These are phyloP conservation scores for Hypsibius dujardini DNA, from an alignment of 1,140 invertebrate species.

Conservation along the genomic window DNA sequence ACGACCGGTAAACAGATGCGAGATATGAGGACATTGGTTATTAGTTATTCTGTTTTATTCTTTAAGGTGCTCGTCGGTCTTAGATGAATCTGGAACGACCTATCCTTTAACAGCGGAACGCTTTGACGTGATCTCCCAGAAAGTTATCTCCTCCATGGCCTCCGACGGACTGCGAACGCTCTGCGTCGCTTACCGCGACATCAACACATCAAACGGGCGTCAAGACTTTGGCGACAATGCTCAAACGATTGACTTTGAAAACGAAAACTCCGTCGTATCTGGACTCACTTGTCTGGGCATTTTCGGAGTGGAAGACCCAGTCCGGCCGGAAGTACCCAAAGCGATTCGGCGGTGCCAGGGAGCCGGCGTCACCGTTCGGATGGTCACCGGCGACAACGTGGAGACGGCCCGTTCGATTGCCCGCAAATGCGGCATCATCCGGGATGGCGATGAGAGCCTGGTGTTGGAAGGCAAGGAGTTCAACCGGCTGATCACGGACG, in stretches of 20 bases:
- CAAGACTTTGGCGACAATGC: slow-evolving; percentile 31
- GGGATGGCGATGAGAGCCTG: slow-evolving; percentile 25
- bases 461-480: slow-evolving; percentile 22
- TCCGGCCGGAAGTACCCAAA: slow-evolving; percentile 22
- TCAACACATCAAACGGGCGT: background rate
- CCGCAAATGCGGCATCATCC: slow-evolving; percentile 19
- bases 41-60: background rate
- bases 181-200: slow-evolving; percentile 70
- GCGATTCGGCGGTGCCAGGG: slow-evolving; percentile 10
- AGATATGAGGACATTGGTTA: background rate
- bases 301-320: slow-evolving; percentile 17
- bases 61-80: slow-evolving; percentile 78
- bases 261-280: background rate
- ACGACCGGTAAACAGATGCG: too few relatives aligned
- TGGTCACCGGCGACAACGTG: slow-evolving; percentile 8
- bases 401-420: slow-evolving; percentile 29
- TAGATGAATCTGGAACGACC: slow-evolving; percentile 72
- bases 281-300: background rate
- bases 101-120: slow-evolving; percentile 76
- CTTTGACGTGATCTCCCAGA: slow-evolving; percentile 75
- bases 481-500: slow-evolving; percentile 20
- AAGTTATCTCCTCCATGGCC: slow-evolving; percentile 98
- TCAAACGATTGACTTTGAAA: background rate
- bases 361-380: slow-evolving; percentile 1
- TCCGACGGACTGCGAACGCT: slow-evolving; percentile 92